Percentiles rank a stretch among this genome's conserved stretches.
phyloP scores from a whole-genome alignment of 1,140 invertebrate genomes.

The Atta colombica region DNA sequence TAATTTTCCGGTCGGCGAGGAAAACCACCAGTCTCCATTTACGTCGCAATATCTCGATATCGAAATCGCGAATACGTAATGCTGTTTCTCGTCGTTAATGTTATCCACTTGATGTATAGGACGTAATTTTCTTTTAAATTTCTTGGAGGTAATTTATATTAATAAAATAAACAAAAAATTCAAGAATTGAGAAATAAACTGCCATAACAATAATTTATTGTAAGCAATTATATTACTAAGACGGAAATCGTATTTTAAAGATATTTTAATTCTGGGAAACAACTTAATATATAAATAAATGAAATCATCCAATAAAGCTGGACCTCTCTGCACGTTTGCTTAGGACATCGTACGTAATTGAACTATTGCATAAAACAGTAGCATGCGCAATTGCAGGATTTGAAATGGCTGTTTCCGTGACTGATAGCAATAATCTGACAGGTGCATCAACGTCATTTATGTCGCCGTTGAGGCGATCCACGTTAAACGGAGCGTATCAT shows the following conservation, averaged over 20 bases:
- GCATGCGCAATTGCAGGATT: neutral
- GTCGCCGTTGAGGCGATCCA: constrained; percentile 25
- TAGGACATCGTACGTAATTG: neutral
- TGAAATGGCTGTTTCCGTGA: constrained; percentile 38
- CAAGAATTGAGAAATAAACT: neutral
- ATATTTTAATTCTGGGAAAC: neutral
- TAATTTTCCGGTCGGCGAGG: constrained; percentile 9
- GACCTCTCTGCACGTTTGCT: neutral
- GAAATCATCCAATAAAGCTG: neutral
- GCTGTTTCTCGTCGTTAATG: constrained; percentile 24
- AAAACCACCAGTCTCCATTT: constrained; percentile 32
- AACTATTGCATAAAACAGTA: neutral
- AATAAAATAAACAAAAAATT: neutral
- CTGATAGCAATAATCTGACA: constrained; percentile 56
- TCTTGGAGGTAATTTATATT: neutral
- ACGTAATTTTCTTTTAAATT: constrained; percentile 16
- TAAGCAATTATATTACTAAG: neutral
- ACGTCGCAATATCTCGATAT: constrained; percentile 33
- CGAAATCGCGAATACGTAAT: constrained; percentile 48
- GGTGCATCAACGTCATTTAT: constrained; percentile 53
- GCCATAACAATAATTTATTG: neutral
- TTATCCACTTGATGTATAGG: neutral
- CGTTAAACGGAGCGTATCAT: constrained; percentile 75
- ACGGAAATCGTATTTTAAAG: neutral
- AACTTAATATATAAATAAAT: constrained; percentile 9